Conservation (phyloP, 2,113 vertebrate species). For the Nycticorax nycticorax region DNA sequence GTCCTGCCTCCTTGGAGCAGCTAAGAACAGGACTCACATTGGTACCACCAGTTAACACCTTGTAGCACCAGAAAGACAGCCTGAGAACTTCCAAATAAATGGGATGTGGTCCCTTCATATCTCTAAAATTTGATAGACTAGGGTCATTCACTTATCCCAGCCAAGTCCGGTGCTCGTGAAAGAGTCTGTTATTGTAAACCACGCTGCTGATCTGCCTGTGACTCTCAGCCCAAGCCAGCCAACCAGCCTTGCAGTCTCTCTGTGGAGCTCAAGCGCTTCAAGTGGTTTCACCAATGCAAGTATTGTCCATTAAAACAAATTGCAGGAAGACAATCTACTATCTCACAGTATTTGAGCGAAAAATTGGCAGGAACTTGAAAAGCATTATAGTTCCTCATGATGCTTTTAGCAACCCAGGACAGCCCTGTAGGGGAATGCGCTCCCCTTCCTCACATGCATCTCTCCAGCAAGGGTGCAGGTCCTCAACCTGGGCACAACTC, state of each 20-base stretch:
- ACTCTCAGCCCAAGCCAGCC: not conserved
- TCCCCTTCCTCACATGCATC: not conserved
- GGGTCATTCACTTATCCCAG: not conserved
- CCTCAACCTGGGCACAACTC: not conserved
- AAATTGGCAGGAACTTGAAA: not conserved
- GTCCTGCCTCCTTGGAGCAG: not conserved
- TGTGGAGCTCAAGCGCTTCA: not conserved
- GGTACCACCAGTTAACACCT: not conserved
- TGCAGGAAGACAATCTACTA: not conserved
- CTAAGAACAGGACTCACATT: not conserved
- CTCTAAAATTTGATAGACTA: not conserved
- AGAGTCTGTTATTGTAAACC: not conserved
- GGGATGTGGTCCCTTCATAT: not conserved
- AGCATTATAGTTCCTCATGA: not conserved
- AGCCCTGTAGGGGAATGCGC: not conserved
- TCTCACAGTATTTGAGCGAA: not conserved
- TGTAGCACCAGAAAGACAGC: not conserved
- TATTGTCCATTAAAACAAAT: not conserved
- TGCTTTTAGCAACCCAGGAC: not conserved
- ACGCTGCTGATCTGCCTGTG: not conserved
- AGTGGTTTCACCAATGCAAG: not conserved
- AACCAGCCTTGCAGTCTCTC: not conserved
- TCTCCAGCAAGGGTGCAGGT: not conserved
- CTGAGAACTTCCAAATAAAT: not conserved
- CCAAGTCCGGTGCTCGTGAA: not conserved